A percentile compares a stretch with the other conserved stretches of the same genome.
Evolutionary conservation across 2,113 vertebrate species (phyloP).

Genomic region (Antechinus flavipes): DNA sequence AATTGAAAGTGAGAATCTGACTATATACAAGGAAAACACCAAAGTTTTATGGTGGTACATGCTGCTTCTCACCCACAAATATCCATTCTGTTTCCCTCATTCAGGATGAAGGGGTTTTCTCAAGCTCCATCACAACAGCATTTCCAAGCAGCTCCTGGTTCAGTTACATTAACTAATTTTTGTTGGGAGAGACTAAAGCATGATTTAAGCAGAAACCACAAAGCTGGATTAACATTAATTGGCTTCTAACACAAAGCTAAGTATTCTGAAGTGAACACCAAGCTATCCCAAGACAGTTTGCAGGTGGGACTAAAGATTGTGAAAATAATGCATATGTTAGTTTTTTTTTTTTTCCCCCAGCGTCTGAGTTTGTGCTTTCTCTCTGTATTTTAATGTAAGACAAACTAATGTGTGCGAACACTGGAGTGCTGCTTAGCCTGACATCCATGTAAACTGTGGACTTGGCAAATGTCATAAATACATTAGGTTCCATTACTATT

Average conservation of each 20-base stretch:
- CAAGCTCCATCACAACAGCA: background rate
- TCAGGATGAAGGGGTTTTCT: conserved; percentile 35
- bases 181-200: conserved; percentile 37
- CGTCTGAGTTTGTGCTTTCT: background rate
- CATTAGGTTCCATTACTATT: background rate
- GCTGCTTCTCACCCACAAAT: conserved; percentile 34
- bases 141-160: conserved; percentile 49
- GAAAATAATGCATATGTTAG: background rate
- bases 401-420: background rate
- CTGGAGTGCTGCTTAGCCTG: background rate
- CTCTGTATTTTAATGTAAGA: background rate
- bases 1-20: conserved; percentile 51
- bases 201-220: conserved; percentile 45
- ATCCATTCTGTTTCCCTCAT: conserved; percentile 35
- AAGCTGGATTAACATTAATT: conserved; percentile 50
- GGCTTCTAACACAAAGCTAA: conserved; percentile 36
- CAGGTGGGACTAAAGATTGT: rapidly evolving
- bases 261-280: background rate
- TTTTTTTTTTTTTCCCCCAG: background rate
- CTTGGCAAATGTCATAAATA: background rate
- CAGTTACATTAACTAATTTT: conserved; percentile 50
- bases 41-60: conserved; percentile 35
- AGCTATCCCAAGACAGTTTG: rapidly evolving
- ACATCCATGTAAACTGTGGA: background rate
- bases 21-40: conserved; percentile 54